A percentile compares a stretch with the other conserved stretches of the same genome.
Conservation (phyloP, 2,113 vertebrate genomes). For the Alaudala cheleensis region DNA sequence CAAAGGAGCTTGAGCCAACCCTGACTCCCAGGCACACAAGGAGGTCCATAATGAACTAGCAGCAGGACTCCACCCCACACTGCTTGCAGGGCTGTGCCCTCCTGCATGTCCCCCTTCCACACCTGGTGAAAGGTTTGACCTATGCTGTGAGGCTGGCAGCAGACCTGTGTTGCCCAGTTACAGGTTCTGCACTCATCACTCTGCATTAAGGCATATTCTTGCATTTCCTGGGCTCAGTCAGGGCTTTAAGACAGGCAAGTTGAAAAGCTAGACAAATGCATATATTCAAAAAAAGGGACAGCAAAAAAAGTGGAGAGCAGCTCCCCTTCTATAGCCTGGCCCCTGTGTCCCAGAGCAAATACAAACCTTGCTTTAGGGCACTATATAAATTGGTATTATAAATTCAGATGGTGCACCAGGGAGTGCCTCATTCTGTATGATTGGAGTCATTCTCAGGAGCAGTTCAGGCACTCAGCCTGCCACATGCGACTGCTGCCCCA, state of each 20-base stretch:
- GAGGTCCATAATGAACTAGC: neutral
- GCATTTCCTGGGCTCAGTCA: neutral
- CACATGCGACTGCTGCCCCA: conserved; percentile 78
- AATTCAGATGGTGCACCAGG: conserved; percentile 82
- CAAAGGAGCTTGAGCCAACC: neutral
- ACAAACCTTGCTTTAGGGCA: conserved; percentile 79
- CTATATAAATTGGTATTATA: conserved; percentile 81
- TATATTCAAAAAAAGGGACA: neutral
- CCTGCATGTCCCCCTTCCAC: fast-evolving
- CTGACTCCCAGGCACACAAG: neutral
- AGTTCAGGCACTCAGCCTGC: conserved; percentile 79
- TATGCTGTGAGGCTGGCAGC: neutral
- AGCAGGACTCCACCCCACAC: neutral
- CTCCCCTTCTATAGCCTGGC: conserved; percentile 24
- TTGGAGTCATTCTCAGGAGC: conserved; percentile 78
- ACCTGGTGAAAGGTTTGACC: neutral
- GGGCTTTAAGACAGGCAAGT: conserved; percentile 15
- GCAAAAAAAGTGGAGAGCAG: conserved; percentile 19
- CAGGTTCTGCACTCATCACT: neutral
- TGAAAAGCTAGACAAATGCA: conserved; percentile 45
- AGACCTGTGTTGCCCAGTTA: neutral
- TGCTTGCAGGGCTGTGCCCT: neutral
- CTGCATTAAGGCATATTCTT: neutral
- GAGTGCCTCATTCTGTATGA: conserved; percentile 81
- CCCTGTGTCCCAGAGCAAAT: conserved; percentile 71